Evolutionary conservation across 1,140 invertebrate species (phyloP).

Genomic region (Cyrtorhinus lividipennis): DNA sequence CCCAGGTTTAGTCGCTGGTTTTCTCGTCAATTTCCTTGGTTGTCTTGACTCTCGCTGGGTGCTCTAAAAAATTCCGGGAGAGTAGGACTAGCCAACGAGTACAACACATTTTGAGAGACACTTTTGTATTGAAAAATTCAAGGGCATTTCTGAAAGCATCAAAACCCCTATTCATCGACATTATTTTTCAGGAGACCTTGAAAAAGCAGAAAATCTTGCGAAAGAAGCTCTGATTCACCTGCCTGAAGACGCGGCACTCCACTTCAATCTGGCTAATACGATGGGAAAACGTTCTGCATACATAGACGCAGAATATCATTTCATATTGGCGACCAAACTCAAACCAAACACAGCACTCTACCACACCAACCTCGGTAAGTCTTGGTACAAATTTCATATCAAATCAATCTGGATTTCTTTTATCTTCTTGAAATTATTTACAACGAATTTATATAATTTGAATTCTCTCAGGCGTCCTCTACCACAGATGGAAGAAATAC

Average conservation of each 20-base stretch:
- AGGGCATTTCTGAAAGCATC: too few species aligned
- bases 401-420: too few species aligned
- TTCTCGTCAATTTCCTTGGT: too few species aligned
- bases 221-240: conserved; percentile 49
- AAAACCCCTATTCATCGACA: too few species aligned
- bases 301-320: conserved; percentile 63
- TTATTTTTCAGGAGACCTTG: conserved; percentile 36
- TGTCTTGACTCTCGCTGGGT: too few species aligned
- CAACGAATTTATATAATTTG: conserved; percentile 19
- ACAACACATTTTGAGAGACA: too few species aligned
- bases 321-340: conserved; percentile 54
- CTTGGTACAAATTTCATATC: conserved; percentile 4
- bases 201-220: conserved; percentile 52
- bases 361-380: conserved; percentile 72
- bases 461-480: conserved; percentile 61
- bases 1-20: too few species aligned
- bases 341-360: conserved; percentile 55
- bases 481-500: conserved; percentile 80
- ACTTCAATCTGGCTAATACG: conserved; percentile 79
- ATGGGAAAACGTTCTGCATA: conserved; percentile 67
- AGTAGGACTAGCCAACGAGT: too few species aligned
- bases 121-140: too few species aligned
- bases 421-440: conserved; percentile 7
- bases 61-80: too few species aligned
- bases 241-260: conserved; percentile 53